Percentiles rank a stretch among this genome's conserved stretches.
Conservation (phyloP, 2,888 invertebrate species). For the Onchidella celtica region DNA sequence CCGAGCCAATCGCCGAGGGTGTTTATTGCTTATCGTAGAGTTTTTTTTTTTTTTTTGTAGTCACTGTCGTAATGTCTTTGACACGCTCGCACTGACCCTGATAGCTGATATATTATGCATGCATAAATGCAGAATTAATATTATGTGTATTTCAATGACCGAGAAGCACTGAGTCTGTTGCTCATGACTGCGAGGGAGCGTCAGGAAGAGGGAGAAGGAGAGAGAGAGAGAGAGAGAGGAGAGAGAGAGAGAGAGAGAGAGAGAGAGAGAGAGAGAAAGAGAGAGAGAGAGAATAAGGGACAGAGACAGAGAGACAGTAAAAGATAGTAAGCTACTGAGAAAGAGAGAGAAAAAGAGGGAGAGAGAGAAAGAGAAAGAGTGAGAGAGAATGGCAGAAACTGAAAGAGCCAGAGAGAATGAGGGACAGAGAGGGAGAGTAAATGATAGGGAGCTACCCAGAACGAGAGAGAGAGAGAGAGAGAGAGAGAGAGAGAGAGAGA, state of each 20-base stretch:
- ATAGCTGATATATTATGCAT: too few species aligned
- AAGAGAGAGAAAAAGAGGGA: constrained; percentile 35
- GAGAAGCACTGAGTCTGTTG: too few species aligned
- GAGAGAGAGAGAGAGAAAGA: constrained; percentile 30
- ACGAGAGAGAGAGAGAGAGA: constrained; percentile 36
- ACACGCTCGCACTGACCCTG: too few species aligned
- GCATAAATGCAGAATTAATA: too few species aligned
- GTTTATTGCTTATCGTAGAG: too few species aligned
- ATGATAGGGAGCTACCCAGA: neutral
- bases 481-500: constrained; percentile 35
- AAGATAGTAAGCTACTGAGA: neutral
- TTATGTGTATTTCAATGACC: too few species aligned
- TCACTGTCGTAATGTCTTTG: too few species aligned
- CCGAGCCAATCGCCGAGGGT: too few species aligned
- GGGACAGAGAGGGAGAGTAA: neutral
- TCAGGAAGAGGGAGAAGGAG: neutral
- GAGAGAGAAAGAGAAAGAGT: constrained; percentile 31
- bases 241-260: constrained; percentile 38
- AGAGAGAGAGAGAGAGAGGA: constrained; percentile 11
- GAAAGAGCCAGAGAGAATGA: too few species aligned
- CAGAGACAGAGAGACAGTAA: neutral
- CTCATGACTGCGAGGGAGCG: neutral
- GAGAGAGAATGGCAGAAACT: too few species aligned
- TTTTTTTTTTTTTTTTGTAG: too few species aligned
- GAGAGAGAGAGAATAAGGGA: too few species aligned